Percentiles rank a stretch among this genome's conserved stretches.
Evolutionary conservation across 2,113 vertebrate genomes (phyloP).

Genomic region (Peromyscus leucopus): DNA sequence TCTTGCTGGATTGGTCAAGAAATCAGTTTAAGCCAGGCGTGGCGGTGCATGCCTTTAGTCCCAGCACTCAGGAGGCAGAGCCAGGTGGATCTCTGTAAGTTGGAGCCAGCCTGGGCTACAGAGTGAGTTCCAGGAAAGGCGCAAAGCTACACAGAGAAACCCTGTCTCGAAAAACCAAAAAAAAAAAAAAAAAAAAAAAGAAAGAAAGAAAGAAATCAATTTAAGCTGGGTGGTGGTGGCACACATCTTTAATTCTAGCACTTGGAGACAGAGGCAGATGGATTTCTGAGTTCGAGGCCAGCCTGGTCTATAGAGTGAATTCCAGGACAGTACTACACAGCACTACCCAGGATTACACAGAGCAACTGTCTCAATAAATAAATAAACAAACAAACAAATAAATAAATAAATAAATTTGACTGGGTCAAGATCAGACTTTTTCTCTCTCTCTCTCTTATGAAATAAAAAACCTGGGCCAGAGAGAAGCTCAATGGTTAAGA

Average conservation of each 20-base stretch:
- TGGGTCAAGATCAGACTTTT: background rate
- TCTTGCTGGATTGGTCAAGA: background rate
- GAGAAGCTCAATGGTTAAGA: background rate
- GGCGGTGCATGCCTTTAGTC: background rate
- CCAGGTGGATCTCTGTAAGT: background rate
- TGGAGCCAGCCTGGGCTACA: background rate
- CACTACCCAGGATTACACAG: too few relatives aligned
- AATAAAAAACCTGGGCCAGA: background rate
- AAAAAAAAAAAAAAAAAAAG: too few relatives aligned
- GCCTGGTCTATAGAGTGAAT: too few relatives aligned
- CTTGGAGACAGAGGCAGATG: too few relatives aligned
- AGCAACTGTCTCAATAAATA: background rate
- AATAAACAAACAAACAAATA: too few relatives aligned
- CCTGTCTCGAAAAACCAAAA: too few relatives aligned
- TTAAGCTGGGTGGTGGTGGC: too few relatives aligned
- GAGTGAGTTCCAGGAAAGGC: background rate
- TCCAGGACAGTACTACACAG: too few relatives aligned
- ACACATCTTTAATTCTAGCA: too few relatives aligned
- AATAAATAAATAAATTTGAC: background rate
- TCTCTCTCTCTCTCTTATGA: background rate
- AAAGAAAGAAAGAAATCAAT: too few relatives aligned
- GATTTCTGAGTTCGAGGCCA: too few relatives aligned
- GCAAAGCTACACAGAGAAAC: background rate
- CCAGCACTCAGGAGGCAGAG: background rate
- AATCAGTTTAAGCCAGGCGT: background rate